These are phyloP conservation scores for Lutraria lutraria DNA, from an alignment of 2,888 invertebrate genomes.

Conservation along the genomic window DNA sequence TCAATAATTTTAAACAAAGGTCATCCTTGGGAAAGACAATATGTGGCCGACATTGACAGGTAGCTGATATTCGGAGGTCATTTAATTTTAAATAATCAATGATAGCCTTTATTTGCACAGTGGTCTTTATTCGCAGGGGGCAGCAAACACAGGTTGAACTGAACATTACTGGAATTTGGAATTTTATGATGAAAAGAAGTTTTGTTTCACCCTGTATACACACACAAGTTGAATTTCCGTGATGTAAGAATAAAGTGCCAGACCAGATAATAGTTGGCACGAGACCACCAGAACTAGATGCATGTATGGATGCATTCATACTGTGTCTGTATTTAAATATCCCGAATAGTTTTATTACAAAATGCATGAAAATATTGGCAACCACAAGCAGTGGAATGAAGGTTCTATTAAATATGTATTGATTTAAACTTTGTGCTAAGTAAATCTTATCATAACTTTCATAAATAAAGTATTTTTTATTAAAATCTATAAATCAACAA, in stretches of 20 bases:
- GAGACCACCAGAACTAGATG: background rate
- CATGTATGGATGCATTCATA: background rate
- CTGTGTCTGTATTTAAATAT: background rate
- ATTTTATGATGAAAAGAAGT: background rate
- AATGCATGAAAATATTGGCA: constrained; percentile 8
- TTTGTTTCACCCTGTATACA: background rate
- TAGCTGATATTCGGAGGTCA: too few relatives aligned
- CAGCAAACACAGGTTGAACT: background rate
- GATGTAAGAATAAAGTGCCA: background rate
- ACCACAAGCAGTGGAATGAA: background rate
- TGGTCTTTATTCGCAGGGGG: too few relatives aligned
- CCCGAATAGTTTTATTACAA: background rate
- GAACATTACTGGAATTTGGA: background rate
- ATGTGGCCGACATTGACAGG: too few relatives aligned
- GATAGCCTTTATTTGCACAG: too few relatives aligned
- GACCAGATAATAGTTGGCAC: constrained; percentile 10
- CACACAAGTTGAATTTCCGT: background rate
- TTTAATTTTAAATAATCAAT: too few relatives aligned
- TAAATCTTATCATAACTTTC: too few relatives aligned
- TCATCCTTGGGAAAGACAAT: too few relatives aligned
- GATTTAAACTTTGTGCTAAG: background rate
- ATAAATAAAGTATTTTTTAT: too few relatives aligned
- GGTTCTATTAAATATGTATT: background rate
- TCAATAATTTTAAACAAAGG: too few relatives aligned
- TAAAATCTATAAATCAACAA: too few relatives aligned